These are phyloP conservation scores for Typhlomys cinereus DNA, from an alignment of 2,113 vertebrate genomes.

Conservation along the genomic window DNA sequence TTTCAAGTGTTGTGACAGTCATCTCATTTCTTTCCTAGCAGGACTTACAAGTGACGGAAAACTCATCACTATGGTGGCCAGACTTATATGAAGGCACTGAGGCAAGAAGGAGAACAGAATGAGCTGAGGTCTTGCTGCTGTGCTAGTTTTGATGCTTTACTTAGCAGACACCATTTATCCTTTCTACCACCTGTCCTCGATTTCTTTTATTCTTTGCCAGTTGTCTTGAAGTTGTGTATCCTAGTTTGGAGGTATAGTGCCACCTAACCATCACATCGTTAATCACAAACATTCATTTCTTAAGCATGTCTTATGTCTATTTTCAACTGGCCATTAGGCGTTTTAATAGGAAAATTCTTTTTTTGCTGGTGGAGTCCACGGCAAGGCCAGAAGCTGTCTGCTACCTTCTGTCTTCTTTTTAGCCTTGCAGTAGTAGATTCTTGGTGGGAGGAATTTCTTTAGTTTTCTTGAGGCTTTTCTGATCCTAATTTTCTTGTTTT, in stretches of 20 bases:
- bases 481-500: background rate
- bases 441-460: background rate
- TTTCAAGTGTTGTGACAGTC: background rate
- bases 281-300: background rate
- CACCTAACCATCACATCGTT: background rate
- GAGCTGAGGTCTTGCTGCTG: fast-evolving
- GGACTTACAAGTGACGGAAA: background rate
- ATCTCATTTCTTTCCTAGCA: background rate
- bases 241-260: background rate
- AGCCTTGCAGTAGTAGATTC: background rate
- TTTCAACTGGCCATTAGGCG: background rate
- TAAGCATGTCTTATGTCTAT: background rate
- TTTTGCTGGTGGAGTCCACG: background rate
- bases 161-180: background rate
- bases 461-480: background rate
- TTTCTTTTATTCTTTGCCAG: background rate
- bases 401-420: background rate
- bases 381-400: background rate
- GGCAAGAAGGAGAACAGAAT: background rate
- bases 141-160: background rate
- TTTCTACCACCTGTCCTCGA: background rate
- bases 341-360: background rate
- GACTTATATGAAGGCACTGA: background rate
- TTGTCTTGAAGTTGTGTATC: background rate
- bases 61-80: background rate